These are phyloP conservation scores for Sphecodes monilicornis DNA, from an alignment of 2,888 invertebrate species.

Conservation along the genomic window DNA sequence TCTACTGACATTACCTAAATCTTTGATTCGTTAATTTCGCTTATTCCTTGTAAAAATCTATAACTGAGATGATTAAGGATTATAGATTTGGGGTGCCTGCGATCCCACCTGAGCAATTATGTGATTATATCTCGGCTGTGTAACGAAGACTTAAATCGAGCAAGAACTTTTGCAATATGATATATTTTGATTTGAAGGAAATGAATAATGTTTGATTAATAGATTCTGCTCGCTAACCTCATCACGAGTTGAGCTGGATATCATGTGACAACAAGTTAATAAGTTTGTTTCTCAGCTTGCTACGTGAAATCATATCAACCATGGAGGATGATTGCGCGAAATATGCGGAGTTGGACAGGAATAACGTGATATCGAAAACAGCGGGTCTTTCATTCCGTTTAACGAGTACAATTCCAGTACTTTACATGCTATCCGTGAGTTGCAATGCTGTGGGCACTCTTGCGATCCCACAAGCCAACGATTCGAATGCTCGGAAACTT, in stretches of 20 bases:
- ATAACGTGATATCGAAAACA: conserved; percentile 25
- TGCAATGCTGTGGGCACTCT: conserved; percentile 34
- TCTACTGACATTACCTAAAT: too few species aligned
- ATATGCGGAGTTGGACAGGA: conserved; percentile 9
- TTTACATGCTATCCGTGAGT: conserved; percentile 21
- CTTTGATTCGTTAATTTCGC: too few species aligned
- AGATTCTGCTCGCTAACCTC: not conserved
- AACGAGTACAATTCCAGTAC: conserved; percentile 42
- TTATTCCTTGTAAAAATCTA: too few species aligned
- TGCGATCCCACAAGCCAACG: not conserved
- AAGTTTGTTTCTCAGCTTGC: not conserved
- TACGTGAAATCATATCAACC: conserved; percentile 22
- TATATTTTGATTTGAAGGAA: too few species aligned
- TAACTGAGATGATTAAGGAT: too few species aligned
- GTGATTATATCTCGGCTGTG: not conserved
- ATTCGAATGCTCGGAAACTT: conserved; percentile 19
- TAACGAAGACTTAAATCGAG: not conserved
- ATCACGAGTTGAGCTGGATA: not conserved
- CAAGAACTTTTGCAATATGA: too few species aligned
- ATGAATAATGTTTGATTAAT: not conserved
- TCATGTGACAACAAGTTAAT: not conserved
- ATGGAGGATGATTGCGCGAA: conserved; percentile 53
- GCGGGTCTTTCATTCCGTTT: conserved; percentile 37
- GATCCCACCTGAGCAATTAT: too few species aligned
- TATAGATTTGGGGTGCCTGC: too few species aligned